Conservation (phyloP, 2,797 vertebrate genomes). For the Stomatorhinus walkeri region DNA sequence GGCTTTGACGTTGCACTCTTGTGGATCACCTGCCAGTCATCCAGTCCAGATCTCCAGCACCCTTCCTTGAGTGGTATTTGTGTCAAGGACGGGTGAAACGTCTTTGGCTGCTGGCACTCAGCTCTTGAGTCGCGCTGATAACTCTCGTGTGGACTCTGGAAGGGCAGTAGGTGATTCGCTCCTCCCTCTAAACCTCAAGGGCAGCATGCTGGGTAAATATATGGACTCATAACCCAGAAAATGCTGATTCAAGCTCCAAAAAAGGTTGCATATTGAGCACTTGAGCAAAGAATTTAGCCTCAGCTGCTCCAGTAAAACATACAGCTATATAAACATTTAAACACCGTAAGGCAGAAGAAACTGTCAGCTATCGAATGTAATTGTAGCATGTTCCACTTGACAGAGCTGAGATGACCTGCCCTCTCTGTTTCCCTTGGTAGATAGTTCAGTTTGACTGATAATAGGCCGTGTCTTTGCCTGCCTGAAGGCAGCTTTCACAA, state of each 20-base stretch:
- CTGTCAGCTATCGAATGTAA: neutral
- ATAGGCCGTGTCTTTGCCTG: neutral
- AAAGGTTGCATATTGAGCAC: neutral
- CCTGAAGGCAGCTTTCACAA: neutral
- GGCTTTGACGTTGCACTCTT: neutral
- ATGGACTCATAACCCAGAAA: neutral
- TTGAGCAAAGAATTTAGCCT: neutral
- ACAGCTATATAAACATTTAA: neutral
- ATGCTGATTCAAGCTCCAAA: neutral
- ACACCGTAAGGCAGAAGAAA: neutral
- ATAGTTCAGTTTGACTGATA: neutral
- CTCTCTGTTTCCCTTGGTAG: neutral
- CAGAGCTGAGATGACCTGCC: neutral
- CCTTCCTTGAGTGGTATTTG: neutral
- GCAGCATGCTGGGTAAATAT: neutral
- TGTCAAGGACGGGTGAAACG: neutral
- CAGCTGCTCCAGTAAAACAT: neutral
- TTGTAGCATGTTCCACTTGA: slow-evolving; percentile 1
- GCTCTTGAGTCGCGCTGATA: neutral
- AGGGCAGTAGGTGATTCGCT: neutral
- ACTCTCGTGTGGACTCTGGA: neutral
- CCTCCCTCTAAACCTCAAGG: neutral
- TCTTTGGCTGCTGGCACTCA: neutral
- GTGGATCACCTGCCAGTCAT: neutral
- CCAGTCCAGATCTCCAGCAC: neutral